These are phyloP conservation scores for Eunapius fragilis DNA, from an alignment of 37 sponge, comb jelly and placozoan species.

Conservation along the genomic window DNA sequence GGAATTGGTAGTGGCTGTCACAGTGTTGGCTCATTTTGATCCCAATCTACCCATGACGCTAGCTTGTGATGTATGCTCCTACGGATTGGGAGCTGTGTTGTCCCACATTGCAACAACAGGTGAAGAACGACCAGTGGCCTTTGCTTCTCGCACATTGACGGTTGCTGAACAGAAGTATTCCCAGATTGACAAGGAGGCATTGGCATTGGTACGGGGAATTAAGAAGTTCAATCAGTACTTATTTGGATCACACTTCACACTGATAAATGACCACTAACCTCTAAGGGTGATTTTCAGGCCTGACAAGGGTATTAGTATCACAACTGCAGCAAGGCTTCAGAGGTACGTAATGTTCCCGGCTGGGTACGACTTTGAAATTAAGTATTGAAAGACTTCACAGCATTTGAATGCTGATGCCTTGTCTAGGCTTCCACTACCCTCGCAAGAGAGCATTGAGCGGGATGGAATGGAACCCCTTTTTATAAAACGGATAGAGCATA, in stretches of 20 bases:
- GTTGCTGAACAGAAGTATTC: constrained; percentile 53
- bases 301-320: constrained; percentile 29
- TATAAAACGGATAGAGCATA: not conserved
- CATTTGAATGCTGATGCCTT: constrained; percentile 14
- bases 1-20: not conserved
- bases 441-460: not conserved
- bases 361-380: not conserved
- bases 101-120: constrained; percentile 48
- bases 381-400: not conserved
- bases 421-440: not conserved
- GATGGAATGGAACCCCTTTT: not conserved
- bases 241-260: constrained; percentile 59
- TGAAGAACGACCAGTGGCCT: constrained; percentile 53
- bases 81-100: constrained; percentile 56
- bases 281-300: constrained; percentile 48
- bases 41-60: constrained; percentile 14
- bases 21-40: constrained; percentile 47
- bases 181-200: constrained; percentile 67
- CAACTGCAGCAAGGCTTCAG: constrained; percentile 40
- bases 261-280: constrained; percentile 62
- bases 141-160: constrained; percentile 61
- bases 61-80: constrained; percentile 42
- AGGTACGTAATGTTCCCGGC: not conserved
- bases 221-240: constrained; percentile 63
- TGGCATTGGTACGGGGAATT: constrained; percentile 41